Conservation (phyloP, 2,888 invertebrate genomes). For the Gymnosoma rotundatum region DNA sequence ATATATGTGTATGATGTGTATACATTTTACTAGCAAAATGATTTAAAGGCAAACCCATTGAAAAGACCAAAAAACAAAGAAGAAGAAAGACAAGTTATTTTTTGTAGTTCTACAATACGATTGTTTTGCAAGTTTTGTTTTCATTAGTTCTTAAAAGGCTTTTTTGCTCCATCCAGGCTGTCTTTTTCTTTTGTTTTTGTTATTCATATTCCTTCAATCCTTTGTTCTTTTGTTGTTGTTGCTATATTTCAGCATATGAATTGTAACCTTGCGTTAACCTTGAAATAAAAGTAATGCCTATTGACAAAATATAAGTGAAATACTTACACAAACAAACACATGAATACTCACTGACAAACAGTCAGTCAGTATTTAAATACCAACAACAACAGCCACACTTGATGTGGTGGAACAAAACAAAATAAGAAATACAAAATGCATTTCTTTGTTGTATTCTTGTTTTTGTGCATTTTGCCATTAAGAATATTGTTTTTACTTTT, state of each 20-base stretch:
- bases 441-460: no score
- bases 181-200: neutral
- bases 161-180: neutral
- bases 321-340: neutral
- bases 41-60: no score
- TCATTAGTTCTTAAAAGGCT: neutral
- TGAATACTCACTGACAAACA: neutral
- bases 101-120: no score
- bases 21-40: no score
- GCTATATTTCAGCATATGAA: conserved; percentile 1
- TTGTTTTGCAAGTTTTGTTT: neutral
- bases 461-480: no score
- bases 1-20: no score
- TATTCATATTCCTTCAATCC: conserved; percentile 31
- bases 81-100: no score
- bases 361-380: neutral
- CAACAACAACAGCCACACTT: neutral
- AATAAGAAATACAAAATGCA: neutral
- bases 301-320: conserved; percentile 21
- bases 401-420: no score
- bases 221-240: conserved; percentile 25
- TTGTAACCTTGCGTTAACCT: conserved; percentile 61
- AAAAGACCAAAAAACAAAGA: no score
- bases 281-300: conserved; percentile 63
- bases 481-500: no score